phyloP scores from a whole-genome alignment of 2,888 invertebrate genomes.

The Drosophila antonietae region DNA sequence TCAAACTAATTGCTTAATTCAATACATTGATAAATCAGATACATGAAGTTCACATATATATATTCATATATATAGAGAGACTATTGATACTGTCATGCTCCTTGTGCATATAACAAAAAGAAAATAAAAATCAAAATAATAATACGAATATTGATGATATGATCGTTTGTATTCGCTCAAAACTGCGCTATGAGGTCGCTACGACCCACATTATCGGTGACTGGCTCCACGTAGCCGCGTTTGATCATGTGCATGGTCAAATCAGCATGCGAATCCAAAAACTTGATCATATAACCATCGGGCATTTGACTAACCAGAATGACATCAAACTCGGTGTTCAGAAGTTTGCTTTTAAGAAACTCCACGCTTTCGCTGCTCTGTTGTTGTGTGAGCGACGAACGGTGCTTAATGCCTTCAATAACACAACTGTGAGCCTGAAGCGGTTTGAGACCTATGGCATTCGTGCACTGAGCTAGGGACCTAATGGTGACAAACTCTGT shows the following conservation, averaged over 20 bases:
- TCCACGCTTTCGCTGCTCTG: constrained; percentile 48
- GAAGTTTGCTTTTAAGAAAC: constrained; percentile 47
- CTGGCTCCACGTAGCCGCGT: constrained; percentile 41
- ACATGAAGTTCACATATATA: not conserved
- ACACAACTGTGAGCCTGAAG: constrained; percentile 76
- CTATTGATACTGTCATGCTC: too few relatives aligned
- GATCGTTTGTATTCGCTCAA: not conserved
- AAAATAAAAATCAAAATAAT: not conserved
- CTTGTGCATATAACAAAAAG: not conserved
- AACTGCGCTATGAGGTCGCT: too few relatives aligned
- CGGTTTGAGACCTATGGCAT: constrained; percentile 67
- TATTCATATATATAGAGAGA: not conserved
- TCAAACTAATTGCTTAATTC: not conserved
- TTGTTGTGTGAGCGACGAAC: constrained; percentile 14
- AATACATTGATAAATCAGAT: not conserved
- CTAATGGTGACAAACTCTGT: constrained; percentile 65
- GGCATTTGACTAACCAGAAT: constrained; percentile 27
- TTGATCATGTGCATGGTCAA: constrained; percentile 36
- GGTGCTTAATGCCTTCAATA: constrained; percentile 54
- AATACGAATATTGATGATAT: constrained; percentile 3
- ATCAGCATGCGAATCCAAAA: constrained; percentile 17
- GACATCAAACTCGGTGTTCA: constrained; percentile 51
- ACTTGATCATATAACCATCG: constrained; percentile 46
- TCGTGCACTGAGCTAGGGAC: constrained; percentile 71
- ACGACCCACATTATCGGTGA: not conserved